Conservation (phyloP, 2,888 invertebrate genomes). For the Pollenia amentaria region DNA sequence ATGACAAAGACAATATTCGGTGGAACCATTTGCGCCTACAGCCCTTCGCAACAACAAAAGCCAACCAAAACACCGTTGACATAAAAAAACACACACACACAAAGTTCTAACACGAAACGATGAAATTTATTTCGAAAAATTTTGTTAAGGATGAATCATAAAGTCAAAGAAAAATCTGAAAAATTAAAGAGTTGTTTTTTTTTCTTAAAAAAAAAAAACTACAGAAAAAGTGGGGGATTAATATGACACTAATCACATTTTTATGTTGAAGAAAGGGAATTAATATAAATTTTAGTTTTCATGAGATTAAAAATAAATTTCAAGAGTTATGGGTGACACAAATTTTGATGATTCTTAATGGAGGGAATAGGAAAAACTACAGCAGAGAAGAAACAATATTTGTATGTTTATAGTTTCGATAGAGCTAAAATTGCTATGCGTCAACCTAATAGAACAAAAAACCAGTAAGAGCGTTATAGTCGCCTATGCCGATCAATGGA, state of each 20-base stretch:
- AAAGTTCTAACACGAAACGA: background rate
- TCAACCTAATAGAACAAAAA: no score
- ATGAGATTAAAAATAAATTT: constrained; percentile 1
- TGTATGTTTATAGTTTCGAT: no score
- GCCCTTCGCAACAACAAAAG: background rate
- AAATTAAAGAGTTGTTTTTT: background rate
- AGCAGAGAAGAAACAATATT: no score
- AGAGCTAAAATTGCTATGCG: no score
- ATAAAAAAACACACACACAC: background rate
- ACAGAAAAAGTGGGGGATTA: background rate
- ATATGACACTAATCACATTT: background rate
- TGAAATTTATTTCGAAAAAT: constrained; percentile 36
- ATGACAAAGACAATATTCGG: constrained; percentile 7
- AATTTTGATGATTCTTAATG: background rate
- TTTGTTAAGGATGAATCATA: constrained; percentile 25
- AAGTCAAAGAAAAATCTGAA: background rate
- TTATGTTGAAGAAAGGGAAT: background rate
- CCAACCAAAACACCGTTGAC: background rate
- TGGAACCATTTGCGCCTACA: constrained; percentile 18
- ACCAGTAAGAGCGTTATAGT: no score
- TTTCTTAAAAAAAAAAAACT: no score
- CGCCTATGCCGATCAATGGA: no score
- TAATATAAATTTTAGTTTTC: background rate
- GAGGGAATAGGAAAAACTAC: no score
- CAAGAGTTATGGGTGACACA: background rate